Evolutionary conservation across 2,888 invertebrate species (phyloP), one percentile per base, ranked within the genome.

Genomic region (Brachyptera putata): DNA sequence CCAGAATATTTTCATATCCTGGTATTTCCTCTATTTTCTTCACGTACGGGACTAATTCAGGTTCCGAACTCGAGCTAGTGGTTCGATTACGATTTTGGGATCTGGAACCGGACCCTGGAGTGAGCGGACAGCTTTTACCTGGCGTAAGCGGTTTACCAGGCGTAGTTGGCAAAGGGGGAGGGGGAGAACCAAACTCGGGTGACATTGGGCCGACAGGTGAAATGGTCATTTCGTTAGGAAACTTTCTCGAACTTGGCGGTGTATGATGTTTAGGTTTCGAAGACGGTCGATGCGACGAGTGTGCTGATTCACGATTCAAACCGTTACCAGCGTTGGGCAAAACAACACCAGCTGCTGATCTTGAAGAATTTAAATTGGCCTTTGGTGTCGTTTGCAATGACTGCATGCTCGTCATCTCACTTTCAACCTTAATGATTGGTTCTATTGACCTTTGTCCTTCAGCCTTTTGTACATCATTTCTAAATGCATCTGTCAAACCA

Each of bases 11-110:
- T 22, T 53, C 53, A 21, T 53, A 53, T 1, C 83, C 83, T 30
- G 81, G 80, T 0, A 81, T 80, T 66, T 83, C 81, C 62, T 84
- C 84, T 55, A 84, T 71, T 67, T 84, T 84, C 66, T 82, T 82
- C 41, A 84, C 79, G 1, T 83, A 82, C 1, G 82, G 83, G 49
- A 84, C 74, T 55, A 84, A 69, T 70, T 84, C 84, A 0, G 83
- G 82, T 67, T 84, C 84, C 0, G 80, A 80, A 61, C 77, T 77
- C 49, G 72, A 73, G 1, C 81, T 81, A 13, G 71, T 71, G 16
- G 74, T 74, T 58, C 76, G 68, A 11, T 69, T 73, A 43, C 77
- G 74, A n/a, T 70, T 71, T 39, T 74, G 66, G 60, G 22, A 21
- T 57, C 49, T 14, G 60, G 61, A 14, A 63, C 65, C n/a, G 64